phyloP scores from a whole-genome alignment of 2,113 vertebrate species.

The Suricata suricatta region DNA sequence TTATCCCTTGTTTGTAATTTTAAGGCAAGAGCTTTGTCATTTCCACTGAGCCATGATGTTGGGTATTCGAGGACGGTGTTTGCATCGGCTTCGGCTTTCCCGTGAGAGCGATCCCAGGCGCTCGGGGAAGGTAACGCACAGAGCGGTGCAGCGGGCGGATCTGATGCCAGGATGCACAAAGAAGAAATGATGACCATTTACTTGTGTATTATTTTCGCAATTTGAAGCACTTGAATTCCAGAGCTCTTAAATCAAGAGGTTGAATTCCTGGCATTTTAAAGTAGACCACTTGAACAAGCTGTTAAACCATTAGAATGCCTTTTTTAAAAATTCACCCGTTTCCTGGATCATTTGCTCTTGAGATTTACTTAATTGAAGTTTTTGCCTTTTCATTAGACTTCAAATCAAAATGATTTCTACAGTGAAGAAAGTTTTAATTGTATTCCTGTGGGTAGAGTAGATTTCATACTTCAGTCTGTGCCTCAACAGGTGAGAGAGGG shows the following conservation, averaged over 20 bases:
- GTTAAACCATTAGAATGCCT: constrained; percentile 74
- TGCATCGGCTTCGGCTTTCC: not conserved
- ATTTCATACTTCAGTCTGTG: not conserved
- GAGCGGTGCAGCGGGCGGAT: not conserved
- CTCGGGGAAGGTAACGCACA: not conserved
- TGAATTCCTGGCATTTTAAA: constrained; percentile 80
- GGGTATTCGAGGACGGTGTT: not conserved
- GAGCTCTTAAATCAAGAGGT: constrained; percentile 81
- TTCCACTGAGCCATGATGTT: not conserved
- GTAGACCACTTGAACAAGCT: constrained; percentile 81
- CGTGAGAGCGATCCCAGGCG: not conserved
- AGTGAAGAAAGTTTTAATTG: constrained; percentile 54
- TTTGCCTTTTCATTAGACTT: constrained; percentile 65
- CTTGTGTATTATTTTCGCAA: constrained; percentile 81
- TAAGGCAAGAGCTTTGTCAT: constrained; percentile 46
- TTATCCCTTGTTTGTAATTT: constrained; percentile 61
- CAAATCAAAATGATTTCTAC: constrained; percentile 62
- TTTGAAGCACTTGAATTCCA: constrained; percentile 78
- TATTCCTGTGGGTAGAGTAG: not conserved
- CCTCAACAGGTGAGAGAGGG: not conserved
- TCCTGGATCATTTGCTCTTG: constrained; percentile 66
- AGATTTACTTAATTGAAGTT: constrained; percentile 77
- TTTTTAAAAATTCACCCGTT: constrained; percentile 56
- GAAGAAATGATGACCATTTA: constrained; percentile 66
- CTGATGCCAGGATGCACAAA: constrained; percentile 46